These are phyloP conservation scores for Distichodus sexfasciatus DNA, from an alignment of 2,797 vertebrate genomes.

Conservation along the genomic window DNA sequence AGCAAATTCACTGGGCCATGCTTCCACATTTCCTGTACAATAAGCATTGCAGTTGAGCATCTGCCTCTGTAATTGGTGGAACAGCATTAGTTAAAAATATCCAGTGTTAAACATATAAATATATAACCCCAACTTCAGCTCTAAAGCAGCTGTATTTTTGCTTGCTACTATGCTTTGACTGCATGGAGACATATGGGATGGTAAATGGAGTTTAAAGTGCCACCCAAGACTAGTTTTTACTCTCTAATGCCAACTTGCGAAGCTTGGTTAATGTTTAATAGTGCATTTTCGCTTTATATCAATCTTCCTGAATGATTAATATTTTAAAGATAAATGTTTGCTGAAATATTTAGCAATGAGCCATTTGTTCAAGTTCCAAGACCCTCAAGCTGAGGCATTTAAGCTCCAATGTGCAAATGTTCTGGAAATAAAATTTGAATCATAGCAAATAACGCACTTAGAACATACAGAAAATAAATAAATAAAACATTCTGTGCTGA, in stretches of 20 bases:
- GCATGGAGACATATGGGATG: background rate
- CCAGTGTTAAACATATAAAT: background rate
- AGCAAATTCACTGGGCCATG: background rate
- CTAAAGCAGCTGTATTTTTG: background rate
- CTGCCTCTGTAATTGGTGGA: slow-evolving; percentile 28
- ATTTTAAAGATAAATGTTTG: slow-evolving; percentile 66
- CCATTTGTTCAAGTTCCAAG: background rate
- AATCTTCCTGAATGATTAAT: slow-evolving; percentile 60
- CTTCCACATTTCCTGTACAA: background rate
- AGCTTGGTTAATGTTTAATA: slow-evolving; percentile 63
- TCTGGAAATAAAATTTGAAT: too few relatives aligned
- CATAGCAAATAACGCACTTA: too few relatives aligned
- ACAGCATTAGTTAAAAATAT: background rate
- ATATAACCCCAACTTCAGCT: background rate
- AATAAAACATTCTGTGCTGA: too few relatives aligned
- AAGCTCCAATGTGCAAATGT: background rate
- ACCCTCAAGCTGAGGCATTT: background rate
- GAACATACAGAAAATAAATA: too few relatives aligned
- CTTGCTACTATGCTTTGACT: background rate
- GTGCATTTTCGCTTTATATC: slow-evolving; percentile 63
- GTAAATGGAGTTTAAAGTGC: background rate
- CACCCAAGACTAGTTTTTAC: background rate
- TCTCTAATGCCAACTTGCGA: background rate
- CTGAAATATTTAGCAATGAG: slow-evolving; percentile 68
- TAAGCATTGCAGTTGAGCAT: slow-evolving; percentile 4